Conservation (phyloP, 2,113 vertebrate species). For the Leptobrachium ailaonicum region DNA sequence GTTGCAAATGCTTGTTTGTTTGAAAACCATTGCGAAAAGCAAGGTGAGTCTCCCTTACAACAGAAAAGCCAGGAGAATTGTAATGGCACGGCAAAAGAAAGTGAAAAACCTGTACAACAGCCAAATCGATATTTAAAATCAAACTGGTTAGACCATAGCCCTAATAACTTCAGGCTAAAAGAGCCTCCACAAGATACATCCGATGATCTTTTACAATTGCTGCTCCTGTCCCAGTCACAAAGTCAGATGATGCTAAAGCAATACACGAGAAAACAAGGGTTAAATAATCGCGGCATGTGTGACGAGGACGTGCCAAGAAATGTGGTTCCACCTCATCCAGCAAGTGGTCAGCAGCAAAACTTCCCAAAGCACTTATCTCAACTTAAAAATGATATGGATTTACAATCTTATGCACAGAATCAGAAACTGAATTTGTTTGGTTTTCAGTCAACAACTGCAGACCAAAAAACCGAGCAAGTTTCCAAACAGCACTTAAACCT, state of each 20-base stretch:
- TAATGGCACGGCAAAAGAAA: constrained; percentile 61
- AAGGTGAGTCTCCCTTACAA: constrained; percentile 53
- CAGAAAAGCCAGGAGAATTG: constrained; percentile 56
- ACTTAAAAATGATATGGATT: constrained; percentile 57
- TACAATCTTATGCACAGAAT: constrained; percentile 59
- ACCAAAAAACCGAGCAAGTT: constrained; percentile 55
- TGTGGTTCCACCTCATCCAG: constrained; percentile 61
- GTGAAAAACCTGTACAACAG: constrained; percentile 58
- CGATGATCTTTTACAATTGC: constrained; percentile 56
- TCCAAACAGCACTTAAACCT: constrained; percentile 75
- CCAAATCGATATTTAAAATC: constrained; percentile 61
- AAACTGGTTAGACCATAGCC: constrained; percentile 78
- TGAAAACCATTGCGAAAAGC: constrained; percentile 48
- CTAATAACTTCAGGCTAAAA: constrained; percentile 63
- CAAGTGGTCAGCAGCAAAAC: constrained; percentile 71
- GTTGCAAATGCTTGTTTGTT: constrained; percentile 45
- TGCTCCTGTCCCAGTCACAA: constrained; percentile 66
- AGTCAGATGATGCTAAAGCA: constrained; percentile 65
- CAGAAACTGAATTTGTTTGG: constrained; percentile 60
- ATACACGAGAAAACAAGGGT: constrained; percentile 70
- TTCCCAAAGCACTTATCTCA: constrained; percentile 62
- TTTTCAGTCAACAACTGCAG: constrained; percentile 57
- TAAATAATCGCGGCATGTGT: constrained; percentile 61
- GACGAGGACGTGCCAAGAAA: constrained; percentile 61
- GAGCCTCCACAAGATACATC: constrained; percentile 64